A percentile compares a stretch with the other conserved stretches of the same genome.
Conservation (phyloP, 2,113 vertebrate species). For the Chloroceryle aenea region DNA sequence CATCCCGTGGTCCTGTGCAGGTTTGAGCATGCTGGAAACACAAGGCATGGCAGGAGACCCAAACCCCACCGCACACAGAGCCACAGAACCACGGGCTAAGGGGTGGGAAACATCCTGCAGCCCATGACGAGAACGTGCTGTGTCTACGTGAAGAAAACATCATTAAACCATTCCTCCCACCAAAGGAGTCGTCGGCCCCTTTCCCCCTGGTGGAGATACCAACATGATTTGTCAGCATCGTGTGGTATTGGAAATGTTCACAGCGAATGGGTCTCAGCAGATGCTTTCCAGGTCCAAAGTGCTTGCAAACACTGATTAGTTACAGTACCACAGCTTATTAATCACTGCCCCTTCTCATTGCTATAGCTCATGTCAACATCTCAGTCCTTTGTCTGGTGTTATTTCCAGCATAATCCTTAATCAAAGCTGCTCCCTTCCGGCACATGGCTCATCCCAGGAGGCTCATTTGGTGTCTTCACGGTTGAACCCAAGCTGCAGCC, state of each 20-base stretch:
- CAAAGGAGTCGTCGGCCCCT: neutral
- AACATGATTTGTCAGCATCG: neutral
- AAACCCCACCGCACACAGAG: accelerated
- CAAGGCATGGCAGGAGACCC: accelerated
- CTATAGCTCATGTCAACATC: slow-evolving; percentile 3
- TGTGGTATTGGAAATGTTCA: neutral
- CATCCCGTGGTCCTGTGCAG: accelerated
- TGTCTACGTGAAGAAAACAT: neutral
- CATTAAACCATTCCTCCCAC: neutral
- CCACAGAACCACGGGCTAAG: accelerated
- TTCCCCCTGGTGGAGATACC: neutral
- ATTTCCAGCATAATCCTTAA: slow-evolving; percentile 13
- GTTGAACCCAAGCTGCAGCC: neutral
- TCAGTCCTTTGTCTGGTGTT: slow-evolving; percentile 1
- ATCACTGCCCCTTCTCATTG: neutral
- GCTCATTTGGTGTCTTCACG: neutral
- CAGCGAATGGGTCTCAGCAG: neutral
- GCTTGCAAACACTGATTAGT: slow-evolving; percentile 12
- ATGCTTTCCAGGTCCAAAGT: slow-evolving; percentile 12
- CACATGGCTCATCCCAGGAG: neutral
- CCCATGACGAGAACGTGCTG: accelerated
- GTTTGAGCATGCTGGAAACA: neutral
- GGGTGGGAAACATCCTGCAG: neutral
- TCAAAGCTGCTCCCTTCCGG: neutral
- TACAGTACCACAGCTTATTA: slow-evolving; percentile 10